Percentiles rank a stretch among this genome's conserved stretches.
Evolutionary conservation across 1,140 invertebrate species (phyloP).

Genomic region (Rhyacophila brunnea): DNA sequence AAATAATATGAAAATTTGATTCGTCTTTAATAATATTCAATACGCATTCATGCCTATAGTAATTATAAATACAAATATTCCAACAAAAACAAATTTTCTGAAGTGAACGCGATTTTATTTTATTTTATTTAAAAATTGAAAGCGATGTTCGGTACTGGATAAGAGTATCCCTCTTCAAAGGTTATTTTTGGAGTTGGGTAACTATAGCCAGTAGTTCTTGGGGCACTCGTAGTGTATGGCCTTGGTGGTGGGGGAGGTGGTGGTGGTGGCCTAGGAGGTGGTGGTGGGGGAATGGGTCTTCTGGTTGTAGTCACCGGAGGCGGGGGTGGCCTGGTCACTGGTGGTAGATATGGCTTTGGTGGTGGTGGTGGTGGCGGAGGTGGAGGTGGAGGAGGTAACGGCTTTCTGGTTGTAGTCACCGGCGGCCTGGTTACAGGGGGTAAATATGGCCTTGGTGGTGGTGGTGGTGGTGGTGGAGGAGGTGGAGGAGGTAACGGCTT

Average conservation of each 20-base stretch:
- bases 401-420: not conserved
- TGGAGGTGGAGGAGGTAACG: slow-evolving; percentile 5
- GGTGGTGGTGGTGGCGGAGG: slow-evolving; percentile 10
- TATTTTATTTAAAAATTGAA: not conserved
- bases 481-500: too few relatives aligned
- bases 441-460: not conserved
- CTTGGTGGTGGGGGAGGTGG: slow-evolving; percentile 25
- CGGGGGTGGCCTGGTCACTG: slow-evolving; percentile 8
- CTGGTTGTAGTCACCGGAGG: slow-evolving; percentile 11
- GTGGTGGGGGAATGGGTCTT: slow-evolving; percentile 2
- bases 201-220: slow-evolving; percentile 7
- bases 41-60: too few relatives aligned
- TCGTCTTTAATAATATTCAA: too few relatives aligned
- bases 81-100: too few relatives aligned
- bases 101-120: too few relatives aligned
- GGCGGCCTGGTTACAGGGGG: not conserved
- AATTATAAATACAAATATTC: too few relatives aligned
- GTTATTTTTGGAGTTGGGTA: slow-evolving; percentile 17
- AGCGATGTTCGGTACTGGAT: slow-evolving; percentile 5
- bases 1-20: too few relatives aligned
- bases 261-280: slow-evolving; percentile 19
- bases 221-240: slow-evolving; percentile 13
- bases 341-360: not conserved
- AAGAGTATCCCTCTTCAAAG: not conserved
- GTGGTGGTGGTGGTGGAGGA: not conserved